Conservation (phyloP, 2,797 vertebrate genomes). For the Orestias chungarensis region DNA sequence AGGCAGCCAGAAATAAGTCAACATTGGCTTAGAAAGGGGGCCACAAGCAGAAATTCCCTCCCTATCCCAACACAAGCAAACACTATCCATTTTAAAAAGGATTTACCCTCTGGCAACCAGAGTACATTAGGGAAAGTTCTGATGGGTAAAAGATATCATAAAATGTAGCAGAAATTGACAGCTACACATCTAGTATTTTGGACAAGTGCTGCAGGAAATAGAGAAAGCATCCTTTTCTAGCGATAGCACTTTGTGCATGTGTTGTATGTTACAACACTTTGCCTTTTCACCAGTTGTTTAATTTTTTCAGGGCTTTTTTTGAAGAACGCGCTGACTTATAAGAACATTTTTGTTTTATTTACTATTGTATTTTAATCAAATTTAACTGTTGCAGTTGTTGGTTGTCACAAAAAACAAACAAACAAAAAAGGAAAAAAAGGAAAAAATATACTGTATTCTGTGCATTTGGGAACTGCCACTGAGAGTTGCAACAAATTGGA, state of each 20-base stretch:
- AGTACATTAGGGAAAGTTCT: conserved; percentile 26
- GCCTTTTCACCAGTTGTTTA: background rate
- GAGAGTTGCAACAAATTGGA: too few relatives aligned
- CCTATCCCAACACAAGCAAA: conserved; percentile 65
- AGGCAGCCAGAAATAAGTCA: conserved; percentile 71
- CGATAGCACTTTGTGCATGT: background rate
- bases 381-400: background rate
- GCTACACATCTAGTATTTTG: background rate
- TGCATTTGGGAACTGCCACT: too few relatives aligned
- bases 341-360: background rate
- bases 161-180: conserved; percentile 18
- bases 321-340: background rate
- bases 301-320: background rate
- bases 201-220: background rate
- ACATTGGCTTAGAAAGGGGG: conserved; percentile 60
- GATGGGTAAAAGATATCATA: conserved; percentile 33
- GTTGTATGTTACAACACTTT: background rate
- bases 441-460: background rate
- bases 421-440: too few relatives aligned
- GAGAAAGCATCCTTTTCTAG: background rate
- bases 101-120: conserved; percentile 44
- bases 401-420: too few relatives aligned
- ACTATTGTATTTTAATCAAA: background rate
- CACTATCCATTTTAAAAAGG: conserved; percentile 73
- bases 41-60: conserved; percentile 49